Conservation (phyloP, 2,797 vertebrate species). For the Eleutherodactylus coqui region DNA sequence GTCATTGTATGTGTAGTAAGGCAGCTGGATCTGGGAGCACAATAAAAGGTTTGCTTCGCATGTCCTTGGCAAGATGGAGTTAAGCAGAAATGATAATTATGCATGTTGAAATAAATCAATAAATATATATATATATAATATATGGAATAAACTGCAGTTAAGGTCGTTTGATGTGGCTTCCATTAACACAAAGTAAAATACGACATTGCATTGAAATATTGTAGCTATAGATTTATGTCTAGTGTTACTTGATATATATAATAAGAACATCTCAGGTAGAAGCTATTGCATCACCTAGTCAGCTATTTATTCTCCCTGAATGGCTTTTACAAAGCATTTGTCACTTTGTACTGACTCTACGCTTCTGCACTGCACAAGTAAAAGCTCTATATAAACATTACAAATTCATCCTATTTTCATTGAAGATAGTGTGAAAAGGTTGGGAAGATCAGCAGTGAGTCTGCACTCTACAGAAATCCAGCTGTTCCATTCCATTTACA, state of each 20-base stretch:
- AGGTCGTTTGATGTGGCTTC: not conserved
- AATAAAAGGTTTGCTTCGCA: not conserved
- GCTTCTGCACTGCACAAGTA: not conserved
- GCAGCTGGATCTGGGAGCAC: not conserved
- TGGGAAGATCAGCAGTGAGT: slow-evolving; percentile 8
- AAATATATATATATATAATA: not conserved
- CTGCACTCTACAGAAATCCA: slow-evolving; percentile 7
- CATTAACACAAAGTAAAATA: not conserved
- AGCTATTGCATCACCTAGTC: not conserved
- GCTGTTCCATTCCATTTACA: slow-evolving; percentile 38
- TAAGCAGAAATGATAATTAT: not conserved
- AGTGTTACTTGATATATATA: too few relatives aligned
- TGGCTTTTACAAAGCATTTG: slow-evolving; percentile 13
- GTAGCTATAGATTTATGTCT: not conserved
- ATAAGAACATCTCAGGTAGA: not conserved
- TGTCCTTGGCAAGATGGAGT: not conserved
- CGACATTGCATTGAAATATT: not conserved
- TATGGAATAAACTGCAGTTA: not conserved
- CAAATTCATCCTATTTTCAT: not conserved
- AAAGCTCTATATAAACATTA: not conserved
- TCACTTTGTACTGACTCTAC: not conserved
- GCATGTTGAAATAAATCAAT: not conserved
- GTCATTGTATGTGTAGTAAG: not conserved
- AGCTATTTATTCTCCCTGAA: not conserved
- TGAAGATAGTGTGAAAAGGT: slow-evolving; percentile 28